Evolutionary conservation across 2,113 vertebrate genomes (phyloP), one percentile per base, ranked within the genome.

Genomic region (Abramis brama): DNA sequence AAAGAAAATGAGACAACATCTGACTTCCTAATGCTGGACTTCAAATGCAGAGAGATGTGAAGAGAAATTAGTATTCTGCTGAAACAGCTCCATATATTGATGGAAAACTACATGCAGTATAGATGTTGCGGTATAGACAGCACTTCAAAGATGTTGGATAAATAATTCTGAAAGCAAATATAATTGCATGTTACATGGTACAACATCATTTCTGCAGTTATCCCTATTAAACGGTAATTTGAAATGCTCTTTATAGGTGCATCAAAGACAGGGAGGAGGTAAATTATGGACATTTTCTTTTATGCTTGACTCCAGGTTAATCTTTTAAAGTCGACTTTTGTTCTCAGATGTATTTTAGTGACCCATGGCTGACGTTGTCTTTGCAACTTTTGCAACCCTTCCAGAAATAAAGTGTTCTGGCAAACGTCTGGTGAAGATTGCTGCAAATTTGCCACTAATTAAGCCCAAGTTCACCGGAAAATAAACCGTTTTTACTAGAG

Each of bases 11-110:
- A 93, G 92, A 92, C 93, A 90, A 92, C 92, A 93, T 93, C 93
- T 94, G 94, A 94, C 93, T 94, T 93, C 92, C 90, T 93, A 93
- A 95, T 95, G 91, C 85, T 91, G 92, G 89, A 90, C 92, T 94
- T 94, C 90, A 90, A 92, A 91, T 89, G 87, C 86, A 89, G 87
- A 92, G 89, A 82, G 79, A 82, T 82, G 71, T 76, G 80, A 39
- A 86, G 68, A 81, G 47, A 27, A 75, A 82, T 86, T 85, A 86
- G 77, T 47, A 86, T 86, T 83, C 86, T 71, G 57, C 36, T 6
- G 77, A 83, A 68, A 79, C 76, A 71, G 77, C 64, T 36, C 50
- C 25, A 47, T 52, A 52, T 87, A 87, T 87, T 87, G 82, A 84
- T 70, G 76, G 15, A 83, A 83, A 83, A 71, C 80, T 57, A 77